Evolutionary conservation across 2,888 invertebrate species (phyloP).

Genomic region (Drosophila neonasuta): DNA sequence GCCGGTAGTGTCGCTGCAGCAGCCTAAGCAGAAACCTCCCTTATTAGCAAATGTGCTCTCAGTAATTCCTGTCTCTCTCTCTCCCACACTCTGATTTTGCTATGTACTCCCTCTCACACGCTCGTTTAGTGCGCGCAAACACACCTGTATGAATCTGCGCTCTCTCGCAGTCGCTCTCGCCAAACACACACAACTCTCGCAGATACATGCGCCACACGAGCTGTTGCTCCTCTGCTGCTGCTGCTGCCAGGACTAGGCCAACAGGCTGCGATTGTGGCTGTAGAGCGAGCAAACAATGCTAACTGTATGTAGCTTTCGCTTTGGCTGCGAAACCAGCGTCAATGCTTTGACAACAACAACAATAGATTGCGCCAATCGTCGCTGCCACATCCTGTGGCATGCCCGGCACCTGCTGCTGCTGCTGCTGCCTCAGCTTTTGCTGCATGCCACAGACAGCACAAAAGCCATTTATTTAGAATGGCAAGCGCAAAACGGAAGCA

Average conservation of each 20-base stretch:
- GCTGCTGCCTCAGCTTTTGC: slow-evolving; percentile 17
- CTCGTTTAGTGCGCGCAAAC: slow-evolving; percentile 27
- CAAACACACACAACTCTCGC: slow-evolving; percentile 14
- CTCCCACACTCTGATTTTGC: background rate
- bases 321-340: slow-evolving; percentile 30
- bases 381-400: slow-evolving; percentile 62
- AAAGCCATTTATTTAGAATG: slow-evolving; percentile 71
- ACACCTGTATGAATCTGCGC: slow-evolving; percentile 65
- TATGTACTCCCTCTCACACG: slow-evolving; percentile 15
- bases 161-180: background rate
- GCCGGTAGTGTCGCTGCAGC: background rate
- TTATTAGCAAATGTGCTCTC: background rate
- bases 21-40: background rate
- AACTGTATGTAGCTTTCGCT: slow-evolving; percentile 11
- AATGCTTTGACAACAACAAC: slow-evolving; percentile 20
- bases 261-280: slow-evolving; percentile 46
- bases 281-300: slow-evolving; percentile 53
- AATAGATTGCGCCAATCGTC: slow-evolving; percentile 29
- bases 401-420: slow-evolving; percentile 68
- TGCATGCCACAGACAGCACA: slow-evolving; percentile 51
- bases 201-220: slow-evolving; percentile 43
- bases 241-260: slow-evolving; percentile 66
- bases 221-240: slow-evolving; percentile 25
- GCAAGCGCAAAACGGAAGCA: slow-evolving; percentile 66
- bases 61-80: background rate